Evolutionary conservation across 2,888 invertebrate genomes (phyloP).

Genomic region (Therioaphis trifolii): DNA sequence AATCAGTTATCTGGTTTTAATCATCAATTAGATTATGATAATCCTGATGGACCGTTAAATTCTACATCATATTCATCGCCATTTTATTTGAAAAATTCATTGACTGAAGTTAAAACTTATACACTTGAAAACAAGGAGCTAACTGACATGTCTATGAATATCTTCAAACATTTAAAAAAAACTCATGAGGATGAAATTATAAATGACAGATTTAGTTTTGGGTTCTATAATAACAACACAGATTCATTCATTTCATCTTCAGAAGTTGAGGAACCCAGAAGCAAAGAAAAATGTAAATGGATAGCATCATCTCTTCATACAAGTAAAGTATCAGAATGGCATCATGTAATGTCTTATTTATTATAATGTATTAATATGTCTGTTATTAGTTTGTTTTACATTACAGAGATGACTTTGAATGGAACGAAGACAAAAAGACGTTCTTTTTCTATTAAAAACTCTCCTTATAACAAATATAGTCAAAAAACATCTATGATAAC

Average conservation of each 20-base stretch:
- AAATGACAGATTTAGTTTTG: not conserved
- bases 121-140: not conserved
- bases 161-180: slow-evolving; percentile 1
- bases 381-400: slow-evolving; percentile 21
- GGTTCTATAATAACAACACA: not conserved
- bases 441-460: slow-evolving; percentile 50
- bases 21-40: slow-evolving; percentile 9
- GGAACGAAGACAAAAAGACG: slow-evolving; percentile 30
- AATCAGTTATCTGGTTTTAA: not conserved
- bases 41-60: slow-evolving; percentile 17
- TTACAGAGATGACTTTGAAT: slow-evolving; percentile 44
- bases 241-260: not conserved
- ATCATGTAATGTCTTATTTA: not conserved
- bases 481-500: slow-evolving; percentile 13
- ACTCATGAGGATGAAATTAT: slow-evolving; percentile 12
- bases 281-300: not conserved
- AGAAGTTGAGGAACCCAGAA: not conserved
- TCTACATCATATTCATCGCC: not conserved
- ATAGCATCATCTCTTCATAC: not conserved
- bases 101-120: not conserved
- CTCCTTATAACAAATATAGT: slow-evolving; percentile 52
- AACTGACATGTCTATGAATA: not conserved
- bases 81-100: not conserved
- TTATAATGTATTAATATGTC: not conserved
- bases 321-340: slow-evolving; percentile 5